These are phyloP conservation scores for Cotesia chilonis DNA, from an alignment of 1,140 invertebrate species.

Conservation along the genomic window DNA sequence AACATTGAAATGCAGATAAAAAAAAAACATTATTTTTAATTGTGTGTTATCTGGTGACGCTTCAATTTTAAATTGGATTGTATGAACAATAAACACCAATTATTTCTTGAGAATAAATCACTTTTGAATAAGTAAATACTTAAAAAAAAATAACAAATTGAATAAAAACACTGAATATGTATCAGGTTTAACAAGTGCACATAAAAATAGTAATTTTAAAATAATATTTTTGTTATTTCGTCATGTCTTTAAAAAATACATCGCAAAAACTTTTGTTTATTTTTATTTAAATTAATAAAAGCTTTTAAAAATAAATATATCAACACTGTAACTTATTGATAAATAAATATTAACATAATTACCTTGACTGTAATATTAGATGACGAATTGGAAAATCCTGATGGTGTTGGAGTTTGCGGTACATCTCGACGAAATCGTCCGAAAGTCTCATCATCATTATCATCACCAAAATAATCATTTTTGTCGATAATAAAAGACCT, in stretches of 20 bases:
- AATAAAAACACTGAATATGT: no score
- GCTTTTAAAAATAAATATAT: no score
- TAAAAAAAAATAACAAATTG: no score
- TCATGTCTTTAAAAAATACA: neutral
- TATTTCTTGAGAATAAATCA: no score
- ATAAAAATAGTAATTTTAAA: no score
- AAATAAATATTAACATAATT: slow-evolving; percentile 26
- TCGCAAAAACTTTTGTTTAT: neutral
- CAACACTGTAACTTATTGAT: neutral
- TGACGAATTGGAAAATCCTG: slow-evolving; percentile 31
- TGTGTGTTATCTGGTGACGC: no score
- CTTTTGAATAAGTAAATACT: no score
- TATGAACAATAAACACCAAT: neutral
- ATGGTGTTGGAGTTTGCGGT: slow-evolving; percentile 4
- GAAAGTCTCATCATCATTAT: slow-evolving; percentile 48
- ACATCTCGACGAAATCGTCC: slow-evolving; percentile 45
- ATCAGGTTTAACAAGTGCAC: no score
- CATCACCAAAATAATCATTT: slow-evolving; percentile 31
- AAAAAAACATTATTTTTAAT: neutral
- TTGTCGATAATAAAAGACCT: slow-evolving; percentile 46
- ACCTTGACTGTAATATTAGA: slow-evolving; percentile 56
- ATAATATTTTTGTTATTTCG: no score
- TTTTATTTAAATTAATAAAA: no score
- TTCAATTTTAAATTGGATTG: no score
- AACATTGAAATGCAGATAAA: neutral